These are phyloP conservation scores for Cirrhinus mrigala DNA, from an alignment of 2,797 vertebrate genomes.

Conservation along the genomic window DNA sequence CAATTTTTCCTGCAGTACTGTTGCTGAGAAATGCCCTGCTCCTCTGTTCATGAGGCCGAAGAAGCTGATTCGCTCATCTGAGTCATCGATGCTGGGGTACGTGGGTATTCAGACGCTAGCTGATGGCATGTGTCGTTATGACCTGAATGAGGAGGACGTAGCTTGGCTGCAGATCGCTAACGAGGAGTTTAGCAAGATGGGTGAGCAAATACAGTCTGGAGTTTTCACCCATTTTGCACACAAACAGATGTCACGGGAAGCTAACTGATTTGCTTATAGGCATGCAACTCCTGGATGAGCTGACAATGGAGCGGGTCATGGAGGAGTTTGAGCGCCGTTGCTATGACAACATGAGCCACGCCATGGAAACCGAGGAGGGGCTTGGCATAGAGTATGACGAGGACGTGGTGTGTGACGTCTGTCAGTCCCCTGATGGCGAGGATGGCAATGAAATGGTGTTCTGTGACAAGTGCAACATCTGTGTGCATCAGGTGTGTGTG, in stretches of 20 bases:
- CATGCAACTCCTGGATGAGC: conserved; percentile 87
- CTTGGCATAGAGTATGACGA: conserved; percentile 98
- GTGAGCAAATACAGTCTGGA: conserved; percentile 75
- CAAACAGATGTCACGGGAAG: background rate
- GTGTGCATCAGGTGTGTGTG: conserved; percentile 88
- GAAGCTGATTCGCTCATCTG: conserved; percentile 89
- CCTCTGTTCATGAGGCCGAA: conserved; percentile 88
- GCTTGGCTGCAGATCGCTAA: conserved; percentile 90
- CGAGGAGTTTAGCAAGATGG: conserved; percentile 91
- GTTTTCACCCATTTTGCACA: background rate
- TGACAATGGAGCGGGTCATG: conserved; percentile 91
- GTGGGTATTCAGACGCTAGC: conserved; percentile 91
- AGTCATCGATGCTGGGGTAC: conserved; percentile 87
- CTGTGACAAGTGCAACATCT: conserved; percentile 99
- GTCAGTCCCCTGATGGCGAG: conserved; percentile 95
- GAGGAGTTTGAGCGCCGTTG: conserved; percentile 93
- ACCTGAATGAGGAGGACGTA: conserved; percentile 91
- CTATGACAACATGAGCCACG: conserved; percentile 94
- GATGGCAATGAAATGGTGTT: conserved; percentile 99
- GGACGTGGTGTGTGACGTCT: conserved; percentile 97
- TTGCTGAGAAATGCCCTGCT: conserved; percentile 84
- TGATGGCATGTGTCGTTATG: conserved; percentile 89
- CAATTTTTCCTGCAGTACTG: conserved; percentile 69
- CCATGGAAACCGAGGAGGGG: conserved; percentile 94
- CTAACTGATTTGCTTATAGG: conserved; percentile 72